Evolutionary conservation across 2,797 vertebrate genomes (phyloP).

Genomic region (Semotilus atromaculatus): DNA sequence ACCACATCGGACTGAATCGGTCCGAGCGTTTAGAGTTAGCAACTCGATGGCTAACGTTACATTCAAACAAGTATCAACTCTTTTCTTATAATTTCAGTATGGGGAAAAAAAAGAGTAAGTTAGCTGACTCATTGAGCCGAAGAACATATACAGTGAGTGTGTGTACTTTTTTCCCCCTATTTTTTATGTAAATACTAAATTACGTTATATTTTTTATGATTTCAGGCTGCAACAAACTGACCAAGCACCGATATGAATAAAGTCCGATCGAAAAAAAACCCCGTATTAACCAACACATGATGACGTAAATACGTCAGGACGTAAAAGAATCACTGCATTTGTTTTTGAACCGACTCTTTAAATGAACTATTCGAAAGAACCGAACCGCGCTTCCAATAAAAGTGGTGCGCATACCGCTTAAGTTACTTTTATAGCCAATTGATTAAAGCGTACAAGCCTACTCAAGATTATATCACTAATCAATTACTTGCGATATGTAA

Average conservation of each 20-base stretch:
- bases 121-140: not conserved
- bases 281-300: too few species aligned
- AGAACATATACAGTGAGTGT: too few species aligned
- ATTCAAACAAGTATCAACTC: not conserved
- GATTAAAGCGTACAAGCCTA: not conserved
- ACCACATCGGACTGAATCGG: not conserved
- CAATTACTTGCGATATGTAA: constrained; percentile 3
- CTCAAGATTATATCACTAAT: not conserved
- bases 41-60: not conserved
- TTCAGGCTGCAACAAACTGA: not conserved
- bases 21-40: too few species aligned
- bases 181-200: not conserved
- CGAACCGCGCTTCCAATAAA: not conserved
- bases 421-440: not conserved
- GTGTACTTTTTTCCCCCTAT: too few species aligned
- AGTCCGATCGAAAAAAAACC: not conserved
- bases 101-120: not conserved
- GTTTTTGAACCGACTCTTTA: not conserved
- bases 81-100: not conserved
- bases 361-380: constrained; percentile 7
- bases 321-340: not conserved
- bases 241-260: not conserved
- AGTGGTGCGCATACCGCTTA: not conserved
- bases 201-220: too few species aligned
- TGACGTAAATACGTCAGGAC: not conserved